Evolutionary conservation across 2,888 invertebrate species (phyloP), one percentile per base, ranked within the genome.

Genomic region (Thysanoteuthis rhombus): DNA sequence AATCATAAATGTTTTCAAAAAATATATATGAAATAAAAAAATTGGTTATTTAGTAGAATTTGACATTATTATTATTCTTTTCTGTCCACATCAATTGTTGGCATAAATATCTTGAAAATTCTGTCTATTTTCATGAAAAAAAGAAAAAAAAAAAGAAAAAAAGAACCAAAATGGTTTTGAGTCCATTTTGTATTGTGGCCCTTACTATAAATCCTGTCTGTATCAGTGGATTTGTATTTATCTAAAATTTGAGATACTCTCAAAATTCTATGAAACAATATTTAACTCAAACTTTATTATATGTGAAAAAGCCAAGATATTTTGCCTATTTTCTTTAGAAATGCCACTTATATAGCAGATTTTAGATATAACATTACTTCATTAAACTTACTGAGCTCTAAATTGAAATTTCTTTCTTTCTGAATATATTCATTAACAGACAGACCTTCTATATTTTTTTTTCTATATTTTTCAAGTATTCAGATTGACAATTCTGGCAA

Each of bases 41-140:
- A 75, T n/a, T n/a, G n/a, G n/a, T 75, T 75, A 75, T 75, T 75
- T 75, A 36, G 4, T 16, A 75, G n/a, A 10, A 75, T 75, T 58
- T 75, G 16, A n/a, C 12, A n/a, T 75, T n/a, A 58, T 52, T 52
- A 58, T 58, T 58, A 52, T 22, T 52, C 52, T 75, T 75, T 75
- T 75, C 75, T n/a, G 75, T 75, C n/a, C n/a, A n/a, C n/a, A 75
- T 32, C 75, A 75, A n/a, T 75, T 75, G n/a, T 75, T 36, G n/a
- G 16, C 75, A 75, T 16, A 75, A 75, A 75, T 75, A 75, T 25
- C 8, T 39, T 92, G 92, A 92, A 92, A 92, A 42, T 92, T 45
- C 36, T 90, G 90, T 90, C 90, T 92, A 92, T 92, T 92, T 92
- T 92, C 92, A 22, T 38, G 92, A 92, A 38, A 45, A 92, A 92